Evolutionary conservation across 2,888 invertebrate genomes (phyloP), one percentile per base, ranked within the genome.

Genomic region (Pharmacophagus antenor): DNA sequence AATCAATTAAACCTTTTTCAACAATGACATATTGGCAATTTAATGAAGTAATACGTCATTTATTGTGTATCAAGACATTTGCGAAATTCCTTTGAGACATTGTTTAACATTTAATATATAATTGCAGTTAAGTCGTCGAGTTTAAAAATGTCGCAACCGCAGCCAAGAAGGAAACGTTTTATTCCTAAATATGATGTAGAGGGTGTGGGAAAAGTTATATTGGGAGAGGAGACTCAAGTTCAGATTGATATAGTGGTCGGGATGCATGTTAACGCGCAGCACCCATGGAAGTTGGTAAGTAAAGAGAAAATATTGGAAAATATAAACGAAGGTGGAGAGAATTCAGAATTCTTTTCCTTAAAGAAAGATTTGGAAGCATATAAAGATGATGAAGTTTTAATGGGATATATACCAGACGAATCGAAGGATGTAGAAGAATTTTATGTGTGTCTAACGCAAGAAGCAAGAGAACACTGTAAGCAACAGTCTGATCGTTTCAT

Each of bases 361-460:
- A 80, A 76, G 61, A 78, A 84, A 17, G 72, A 82, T 18, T 73
- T 93, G 54, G 79, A 84, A 58, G 79, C 72, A 0, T 88, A 89
- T 57, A 65, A 71, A 1, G 84, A 78, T 4, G 88, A 92, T 0
- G 78, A 90, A 23, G 74, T 93, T 10, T 77, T 95, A 0, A 79
- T 95, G 60, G 95, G 95, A 1, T 95, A 94, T 70, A 92, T 94
- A 2, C 92, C 93, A 0, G 92, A 93, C 54, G 92, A 93, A 65
- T 85, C 91, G 0, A 89, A 90, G 10, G 92, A 93, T 54, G 82
- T 88, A 5, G 95, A 94, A 68, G 94, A 95, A 55, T 96, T 95
- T 74, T 93, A 94, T 63, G 81, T 95, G 25, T 95, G 94, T 65
- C 79, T 93, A 4, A 94, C 93, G 0, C 77, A 77, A 63, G 87